Evolutionary conservation across 1,140 invertebrate genomes (phyloP).

Genomic region (Bombyx mandarina): DNA sequence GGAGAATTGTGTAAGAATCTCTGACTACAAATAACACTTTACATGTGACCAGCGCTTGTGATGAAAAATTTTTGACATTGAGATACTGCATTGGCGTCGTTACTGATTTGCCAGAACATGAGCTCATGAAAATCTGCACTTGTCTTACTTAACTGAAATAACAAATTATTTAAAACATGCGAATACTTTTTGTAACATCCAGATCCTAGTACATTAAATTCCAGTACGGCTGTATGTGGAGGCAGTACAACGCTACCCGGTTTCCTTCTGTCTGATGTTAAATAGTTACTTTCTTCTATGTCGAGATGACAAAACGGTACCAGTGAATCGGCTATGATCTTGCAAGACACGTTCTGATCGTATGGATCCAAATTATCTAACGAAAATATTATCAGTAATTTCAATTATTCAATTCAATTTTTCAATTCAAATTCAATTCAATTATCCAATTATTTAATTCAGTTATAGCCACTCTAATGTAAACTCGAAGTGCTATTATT

Average conservation of each 20-base stretch:
- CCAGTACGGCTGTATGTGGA: conserved; percentile 56
- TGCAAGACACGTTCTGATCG: conserved; percentile 44
- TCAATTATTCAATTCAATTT: conserved; percentile 10
- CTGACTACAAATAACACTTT: too few relatives aligned
- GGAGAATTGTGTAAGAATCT: too few relatives aligned
- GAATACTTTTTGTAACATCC: conserved; percentile 62
- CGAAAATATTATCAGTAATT: conserved; percentile 12
- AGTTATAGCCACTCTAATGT: too few relatives aligned
- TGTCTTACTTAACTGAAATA: too few relatives aligned
- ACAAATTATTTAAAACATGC: too few relatives aligned
- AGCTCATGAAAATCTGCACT: too few relatives aligned
- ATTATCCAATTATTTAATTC: too few relatives aligned
- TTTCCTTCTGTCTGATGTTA: conserved; percentile 58
- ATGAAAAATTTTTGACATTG: too few relatives aligned
- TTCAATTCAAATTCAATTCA: not conserved
- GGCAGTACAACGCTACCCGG: conserved; percentile 38
- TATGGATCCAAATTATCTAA: conserved; percentile 56
- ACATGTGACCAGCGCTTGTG: too few relatives aligned
- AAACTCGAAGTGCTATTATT: too few relatives aligned
- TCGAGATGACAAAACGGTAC: conserved; percentile 72
- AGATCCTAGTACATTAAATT: conserved; percentile 68
- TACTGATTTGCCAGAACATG: too few relatives aligned
- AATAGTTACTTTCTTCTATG: conserved; percentile 68
- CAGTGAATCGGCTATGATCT: conserved; percentile 55
- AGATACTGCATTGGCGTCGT: too few relatives aligned